Evolutionary conservation across 2,113 vertebrate species (phyloP).

Genomic region (Lasiurus cinereus): DNA sequence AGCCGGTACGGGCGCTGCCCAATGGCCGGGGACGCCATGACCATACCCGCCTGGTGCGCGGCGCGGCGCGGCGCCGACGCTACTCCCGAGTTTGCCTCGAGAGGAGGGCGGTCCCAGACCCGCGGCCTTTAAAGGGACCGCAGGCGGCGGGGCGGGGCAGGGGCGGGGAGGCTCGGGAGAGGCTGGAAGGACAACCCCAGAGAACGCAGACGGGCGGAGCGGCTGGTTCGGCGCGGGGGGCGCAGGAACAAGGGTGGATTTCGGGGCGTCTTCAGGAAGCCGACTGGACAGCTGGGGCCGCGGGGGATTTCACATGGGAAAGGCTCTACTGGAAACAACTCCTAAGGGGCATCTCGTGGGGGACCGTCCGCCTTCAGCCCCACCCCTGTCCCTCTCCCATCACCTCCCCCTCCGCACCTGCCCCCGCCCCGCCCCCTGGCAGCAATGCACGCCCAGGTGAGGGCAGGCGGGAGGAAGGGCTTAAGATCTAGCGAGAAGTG

Average conservation of each 20-base stretch:
- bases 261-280: background rate
- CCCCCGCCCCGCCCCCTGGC: background rate
- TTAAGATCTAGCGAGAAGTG: no score
- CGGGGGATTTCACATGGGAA: background rate
- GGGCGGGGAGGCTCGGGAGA: conserved; percentile 59
- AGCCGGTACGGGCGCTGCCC: conserved; percentile 88
- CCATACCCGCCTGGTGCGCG: conserved; percentile 29
- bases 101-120: conserved; percentile 61
- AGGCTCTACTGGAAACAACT: background rate
- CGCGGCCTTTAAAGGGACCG: conserved; percentile 82
- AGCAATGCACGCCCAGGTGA: background rate
- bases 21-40: conserved; percentile 91
- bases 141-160: conserved; percentile 64
- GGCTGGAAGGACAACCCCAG: conserved; percentile 42
- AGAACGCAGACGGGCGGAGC: background rate
- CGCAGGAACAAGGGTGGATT: background rate
- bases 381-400: background rate
- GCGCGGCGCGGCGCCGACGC: background rate
- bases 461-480: background rate
- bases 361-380: background rate
- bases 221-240: background rate
- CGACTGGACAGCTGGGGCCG: background rate
- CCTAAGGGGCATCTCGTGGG: background rate
- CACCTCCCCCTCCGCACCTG: background rate
- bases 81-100: conserved; percentile 57